Evolutionary conservation across 2,113 vertebrate genomes (phyloP), one percentile per base, ranked within the genome.

Genomic region (Astatoreochromis straeleni): DNA sequence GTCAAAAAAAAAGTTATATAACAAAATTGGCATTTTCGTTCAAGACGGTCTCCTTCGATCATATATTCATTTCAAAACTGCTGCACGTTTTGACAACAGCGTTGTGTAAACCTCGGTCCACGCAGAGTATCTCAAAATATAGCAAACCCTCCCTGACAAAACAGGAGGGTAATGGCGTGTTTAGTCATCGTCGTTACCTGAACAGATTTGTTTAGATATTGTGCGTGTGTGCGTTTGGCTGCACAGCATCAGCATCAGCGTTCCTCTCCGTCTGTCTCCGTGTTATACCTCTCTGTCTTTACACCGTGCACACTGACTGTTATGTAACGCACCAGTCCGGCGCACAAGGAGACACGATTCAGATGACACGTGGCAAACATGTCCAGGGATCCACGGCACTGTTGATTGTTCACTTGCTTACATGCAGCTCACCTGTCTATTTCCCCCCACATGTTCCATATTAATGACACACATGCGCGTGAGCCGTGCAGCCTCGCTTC

Each of bases 251-350:
- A 31, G 42, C 87, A 68, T 65, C 40, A 45, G 24, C 14, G 5
- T 38, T 73, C 55, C 54, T 58, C 78, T 58, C 84, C 12, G 12
- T 89, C 80, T 88, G 83, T 88, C 47, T 89, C 85, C n/a, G 17
- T 85, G 82, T 92, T 85, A 51, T 83, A 83, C 88, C 89, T 90
- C 78, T 14, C 38, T 53, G 45, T 90, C 87, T 90, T 90, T 89
- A 88, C 84, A 58, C 75, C 4, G 70, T 86, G 84, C 85, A 86
- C 16, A 3, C 87, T 89, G 90, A 82, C 81, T 80, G 89, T 95
- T 94, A 92, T 86, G 85, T 88, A 95, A 94, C 75, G 5, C 85
- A 54, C 60, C 89, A 90, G 94, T 85, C 87, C 89, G 40, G 85
- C 31, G 53, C 90, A 86, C 86, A 86, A 87, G 82, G 81, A 94